Evolutionary conservation across 2,797 vertebrate species (phyloP), one percentile per base, ranked within the genome.

Genomic region (Philypnodon macrostomus): DNA sequence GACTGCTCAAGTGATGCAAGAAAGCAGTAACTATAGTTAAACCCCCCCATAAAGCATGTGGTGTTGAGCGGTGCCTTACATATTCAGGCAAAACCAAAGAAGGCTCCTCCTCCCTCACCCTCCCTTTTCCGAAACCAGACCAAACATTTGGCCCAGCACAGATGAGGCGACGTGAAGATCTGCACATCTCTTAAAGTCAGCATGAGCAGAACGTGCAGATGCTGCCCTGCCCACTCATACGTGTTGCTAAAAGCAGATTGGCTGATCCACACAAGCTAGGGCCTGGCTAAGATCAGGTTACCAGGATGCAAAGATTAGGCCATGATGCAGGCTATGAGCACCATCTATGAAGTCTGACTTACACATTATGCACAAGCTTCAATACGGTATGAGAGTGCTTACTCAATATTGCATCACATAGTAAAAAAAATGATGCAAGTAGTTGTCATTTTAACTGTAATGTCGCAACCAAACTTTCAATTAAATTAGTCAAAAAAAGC

Each of bases 91-190:
- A 7, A 1, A 24, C 7, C 38, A 40, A 15, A 33, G n/a, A 8
- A 15, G n/a, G 26, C 5, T 11, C 23, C 44, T 17, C 15, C 5
- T 53, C 14, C 49, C 32, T 30, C 45, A 31, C 33, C 41, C 42
- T 8, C 58, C 52, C 13, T 18, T 46, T 17, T 18, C 45, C 24
- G 10, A 47, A 47, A 54, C 12, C 0, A 2, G 53, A 44, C 34
- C 30, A 1, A 26, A 41, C 13, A n/a, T n/a, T 27, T 12, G 9
- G 23, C 23, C 58, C 21, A 42, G 55, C 14, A 36, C 53, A 49
- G 44, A 29, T 47, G 12, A 79, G 73, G 42, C 23, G 79, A 90
- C 84, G 81, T 90, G 90, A 86, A 58, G 62, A 85, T 66, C 68
- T 71, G 86, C 88, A 89, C 83, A 85, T 79, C 68, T 31, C 65